Conservation (phyloP, 92 coral and sea anemone genomes). For the Nematostella vectensis region DNA sequence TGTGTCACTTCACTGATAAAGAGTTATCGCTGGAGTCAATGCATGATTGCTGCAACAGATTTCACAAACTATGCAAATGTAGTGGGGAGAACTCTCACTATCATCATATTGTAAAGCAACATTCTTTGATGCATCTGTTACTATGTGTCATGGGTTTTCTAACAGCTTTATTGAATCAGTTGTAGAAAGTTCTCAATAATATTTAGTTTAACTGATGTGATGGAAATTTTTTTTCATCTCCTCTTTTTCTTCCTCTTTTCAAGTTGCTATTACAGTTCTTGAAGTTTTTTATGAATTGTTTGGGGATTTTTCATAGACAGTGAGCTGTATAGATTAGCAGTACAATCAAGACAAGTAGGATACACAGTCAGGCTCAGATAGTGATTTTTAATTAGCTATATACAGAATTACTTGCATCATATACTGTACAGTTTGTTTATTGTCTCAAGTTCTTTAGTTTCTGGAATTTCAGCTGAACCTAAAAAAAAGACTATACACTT, state of each 20-base stretch:
- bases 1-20: conserved; percentile 18
- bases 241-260: conserved; percentile 26
- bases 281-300: conserved; percentile 47
- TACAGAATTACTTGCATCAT: too few species aligned
- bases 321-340: conserved; percentile 1
- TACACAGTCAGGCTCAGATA: too few species aligned
- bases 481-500: too few species aligned
- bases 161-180: conserved; percentile 10
- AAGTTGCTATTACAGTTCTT: conserved; percentile 33
- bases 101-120: background rate
- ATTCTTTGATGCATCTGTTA: conserved; percentile 18
- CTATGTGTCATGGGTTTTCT: conserved; percentile 25
- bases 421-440: too few species aligned
- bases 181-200: conserved; percentile 24
- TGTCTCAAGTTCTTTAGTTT: too few species aligned
- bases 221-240: conserved; percentile 24
- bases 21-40: conserved; percentile 13
- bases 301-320: conserved; percentile 16
- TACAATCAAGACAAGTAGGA: background rate
- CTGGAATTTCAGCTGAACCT: too few species aligned
- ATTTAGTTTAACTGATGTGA: conserved; percentile 27
- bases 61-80: conserved; percentile 25
- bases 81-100: conserved; percentile 14
- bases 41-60: conserved; percentile 32
- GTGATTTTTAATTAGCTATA: too few species aligned